phyloP scores from a whole-genome alignment of 1,140 invertebrate genomes.

The Hetaerina americana region DNA sequence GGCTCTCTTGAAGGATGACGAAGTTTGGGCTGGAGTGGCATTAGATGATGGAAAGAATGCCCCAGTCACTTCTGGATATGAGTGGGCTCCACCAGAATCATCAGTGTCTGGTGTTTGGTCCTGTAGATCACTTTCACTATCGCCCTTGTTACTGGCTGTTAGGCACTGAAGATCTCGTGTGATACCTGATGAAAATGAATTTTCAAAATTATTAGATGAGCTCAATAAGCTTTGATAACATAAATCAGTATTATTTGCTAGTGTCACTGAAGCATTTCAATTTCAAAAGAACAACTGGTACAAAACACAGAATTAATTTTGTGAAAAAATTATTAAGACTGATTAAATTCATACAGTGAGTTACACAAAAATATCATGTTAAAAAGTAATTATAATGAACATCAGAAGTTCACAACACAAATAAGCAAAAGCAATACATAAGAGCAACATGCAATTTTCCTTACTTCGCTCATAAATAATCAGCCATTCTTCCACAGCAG shows the following conservation, averaged over 20 bases:
- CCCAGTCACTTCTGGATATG: constrained; percentile 29
- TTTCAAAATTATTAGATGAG: background rate
- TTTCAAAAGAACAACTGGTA: background rate
- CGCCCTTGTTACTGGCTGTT: constrained; percentile 33
- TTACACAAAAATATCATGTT: no score
- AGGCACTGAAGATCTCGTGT: constrained; percentile 34
- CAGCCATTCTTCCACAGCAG: no score
- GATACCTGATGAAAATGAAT: constrained; percentile 25
- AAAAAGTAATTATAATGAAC: no score
- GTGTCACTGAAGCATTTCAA: background rate
- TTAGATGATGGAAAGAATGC: constrained; percentile 9
- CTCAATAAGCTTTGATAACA: background rate
- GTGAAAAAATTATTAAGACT: no score
- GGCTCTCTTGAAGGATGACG: constrained; percentile 35
- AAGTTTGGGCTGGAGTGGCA: background rate
- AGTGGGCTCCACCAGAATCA: constrained; percentile 41
- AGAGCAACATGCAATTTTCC: no score
- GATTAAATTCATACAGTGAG: no score
- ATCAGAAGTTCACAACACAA: no score
- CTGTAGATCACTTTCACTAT: constrained; percentile 43
- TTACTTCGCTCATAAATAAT: no score
- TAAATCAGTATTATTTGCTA: background rate
- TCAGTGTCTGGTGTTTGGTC: constrained; percentile 51
- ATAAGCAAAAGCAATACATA: no score
- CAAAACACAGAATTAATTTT: no score